Percentiles rank a stretch among this genome's conserved stretches.
Conservation (phyloP, 2,797 vertebrate genomes). For the Dallia pectoralis region DNA sequence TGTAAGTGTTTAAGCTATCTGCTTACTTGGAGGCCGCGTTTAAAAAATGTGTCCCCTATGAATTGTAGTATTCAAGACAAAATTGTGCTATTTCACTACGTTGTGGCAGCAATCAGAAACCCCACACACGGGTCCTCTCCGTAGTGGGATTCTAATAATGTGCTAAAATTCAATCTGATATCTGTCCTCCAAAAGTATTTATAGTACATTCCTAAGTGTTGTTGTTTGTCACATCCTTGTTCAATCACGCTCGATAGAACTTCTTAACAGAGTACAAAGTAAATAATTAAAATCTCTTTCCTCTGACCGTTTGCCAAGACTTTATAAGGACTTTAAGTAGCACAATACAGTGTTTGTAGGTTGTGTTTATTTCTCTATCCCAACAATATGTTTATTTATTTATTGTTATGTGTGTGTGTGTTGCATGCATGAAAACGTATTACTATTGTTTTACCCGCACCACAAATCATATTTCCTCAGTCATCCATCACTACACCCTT, state of each 20-base stretch:
- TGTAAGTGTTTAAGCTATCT: not conserved
- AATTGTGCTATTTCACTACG: not conserved
- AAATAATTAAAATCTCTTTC: not conserved
- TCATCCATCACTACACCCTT: slow-evolving; percentile 9
- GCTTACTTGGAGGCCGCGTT: not conserved
- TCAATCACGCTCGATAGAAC: not conserved
- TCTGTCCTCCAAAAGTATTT: not conserved
- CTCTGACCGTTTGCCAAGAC: not conserved
- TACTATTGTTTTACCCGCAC: not conserved
- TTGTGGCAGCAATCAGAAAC: not conserved
- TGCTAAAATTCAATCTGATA: not conserved
- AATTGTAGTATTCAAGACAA: not conserved
- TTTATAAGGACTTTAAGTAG: too few species aligned
- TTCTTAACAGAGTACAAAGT: not conserved
- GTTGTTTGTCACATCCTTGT: not conserved
- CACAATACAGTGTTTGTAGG: too few species aligned
- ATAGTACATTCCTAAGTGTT: not conserved
- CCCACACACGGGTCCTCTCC: not conserved
- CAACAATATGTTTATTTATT: too few species aligned
- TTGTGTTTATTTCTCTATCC: too few species aligned
- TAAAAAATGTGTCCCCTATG: not conserved
- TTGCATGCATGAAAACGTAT: not conserved
- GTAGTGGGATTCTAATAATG: not conserved
- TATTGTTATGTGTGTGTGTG: not conserved
- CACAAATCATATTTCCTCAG: slow-evolving; percentile 21